Conservation (phyloP, 2,113 vertebrate genomes). For the Tauraco erythrolophus region DNA sequence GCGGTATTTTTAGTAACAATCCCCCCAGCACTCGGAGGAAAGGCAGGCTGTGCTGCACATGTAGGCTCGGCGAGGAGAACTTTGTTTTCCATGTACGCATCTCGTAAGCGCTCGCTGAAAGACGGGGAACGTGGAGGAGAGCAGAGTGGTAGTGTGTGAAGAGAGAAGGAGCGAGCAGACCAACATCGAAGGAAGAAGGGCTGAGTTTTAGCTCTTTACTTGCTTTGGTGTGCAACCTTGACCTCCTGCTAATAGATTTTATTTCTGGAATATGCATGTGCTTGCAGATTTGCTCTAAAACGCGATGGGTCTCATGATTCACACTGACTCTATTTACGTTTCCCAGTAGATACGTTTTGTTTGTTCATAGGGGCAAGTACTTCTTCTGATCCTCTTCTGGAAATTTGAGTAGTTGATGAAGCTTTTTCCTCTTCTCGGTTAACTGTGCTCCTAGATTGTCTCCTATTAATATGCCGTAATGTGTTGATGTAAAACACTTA, state of each 20-base stretch:
- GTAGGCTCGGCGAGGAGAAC: neutral
- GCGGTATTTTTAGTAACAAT: constrained; percentile 28
- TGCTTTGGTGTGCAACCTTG: constrained; percentile 18
- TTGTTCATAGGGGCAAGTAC: constrained; percentile 49
- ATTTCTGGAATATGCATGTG: constrained; percentile 46
- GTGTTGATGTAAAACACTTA: constrained; percentile 68
- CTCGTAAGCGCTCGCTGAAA: neutral
- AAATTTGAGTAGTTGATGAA: constrained; percentile 47
- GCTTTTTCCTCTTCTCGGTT: constrained; percentile 36
- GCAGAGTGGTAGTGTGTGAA: accelerated
- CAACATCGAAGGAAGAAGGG: neutral
- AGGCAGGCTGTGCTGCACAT: constrained; percentile 47
- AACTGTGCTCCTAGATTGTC: constrained; percentile 45
- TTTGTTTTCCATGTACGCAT: neutral
- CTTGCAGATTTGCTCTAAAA: constrained; percentile 44
- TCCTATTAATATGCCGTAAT: constrained; percentile 57
- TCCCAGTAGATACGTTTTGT: constrained; percentile 40
- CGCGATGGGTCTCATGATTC: constrained; percentile 39
- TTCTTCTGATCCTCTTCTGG: constrained; percentile 53
- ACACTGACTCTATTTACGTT: constrained; percentile 43
- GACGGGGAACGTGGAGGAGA: neutral
- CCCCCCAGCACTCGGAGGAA: neutral
- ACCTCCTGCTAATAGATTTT: constrained; percentile 52
- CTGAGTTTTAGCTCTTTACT: constrained; percentile 4
- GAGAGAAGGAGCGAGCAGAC: neutral